Base-by-base conservation (phyloP, 2,113 vertebrate species). In the Archocentrus centrarchus region DNA sequence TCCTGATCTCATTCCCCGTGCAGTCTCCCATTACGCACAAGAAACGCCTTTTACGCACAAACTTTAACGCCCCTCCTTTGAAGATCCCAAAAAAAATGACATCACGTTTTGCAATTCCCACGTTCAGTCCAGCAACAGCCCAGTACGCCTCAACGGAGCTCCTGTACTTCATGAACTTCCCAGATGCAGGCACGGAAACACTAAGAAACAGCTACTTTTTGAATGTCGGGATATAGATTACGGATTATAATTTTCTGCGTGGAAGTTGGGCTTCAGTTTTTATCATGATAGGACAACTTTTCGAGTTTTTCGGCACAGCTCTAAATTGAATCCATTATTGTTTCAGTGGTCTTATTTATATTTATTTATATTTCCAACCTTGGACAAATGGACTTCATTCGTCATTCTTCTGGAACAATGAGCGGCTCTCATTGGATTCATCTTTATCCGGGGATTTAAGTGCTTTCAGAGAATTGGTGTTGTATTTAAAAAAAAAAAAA, bases 101-200 rank as follows among this genome's bases (percentile, higher is more conserved):
- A 95, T 97, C 97, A 96, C 90, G 90, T 88, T 79, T 90, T 83
- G 89, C 86, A 93, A 91, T 93, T 94, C 96, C 96, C 93, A 96
- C 96, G 95, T 96, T 96, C 95, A 83, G 87, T 90, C 90, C 95
- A 88, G 84, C 80, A 89, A 83, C 79, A 75, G 61, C 53, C 22
- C 80, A 75, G 84, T 57, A 14, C 68, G 82, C 77, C 84, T 89
- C 78, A 77, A 57, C 89, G 68, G 73, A 86, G 81, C 85, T 92
- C 57, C 81, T 86, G 70, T 59, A 15, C 82, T 86, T 41, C 55
- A 18, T 24, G 80, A 75, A 79, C 35, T 58, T 79, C 84, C 77
- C 85, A 84, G 87, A 86, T 82, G 81, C 62, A 85, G 76, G 59
- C 83, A 53, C 64, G 81, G 86, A 73, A 86, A 82, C 78, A 57